phyloP scores from a whole-genome alignment of 1,140 invertebrate genomes.

The Papilio glaucus region DNA sequence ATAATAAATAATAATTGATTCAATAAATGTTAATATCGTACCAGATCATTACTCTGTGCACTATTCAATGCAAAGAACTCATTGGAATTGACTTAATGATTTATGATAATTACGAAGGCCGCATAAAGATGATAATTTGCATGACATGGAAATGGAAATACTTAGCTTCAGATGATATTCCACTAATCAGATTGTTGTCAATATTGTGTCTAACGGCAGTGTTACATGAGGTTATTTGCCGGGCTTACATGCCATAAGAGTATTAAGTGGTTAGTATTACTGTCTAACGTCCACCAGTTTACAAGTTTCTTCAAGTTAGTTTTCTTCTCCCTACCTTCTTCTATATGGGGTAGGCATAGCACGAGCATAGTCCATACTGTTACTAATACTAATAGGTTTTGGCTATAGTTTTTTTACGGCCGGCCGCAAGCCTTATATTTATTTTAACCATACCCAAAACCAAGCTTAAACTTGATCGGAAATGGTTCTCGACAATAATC shows the following conservation, averaged over 20 bases:
- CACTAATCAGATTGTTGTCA: not conserved
- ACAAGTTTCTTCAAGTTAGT: no score
- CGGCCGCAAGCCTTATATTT: no score
- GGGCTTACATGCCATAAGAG: not conserved
- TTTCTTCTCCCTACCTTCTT: no score
- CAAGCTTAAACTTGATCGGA: no score
- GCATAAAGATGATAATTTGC: not conserved
- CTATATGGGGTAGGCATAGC: no score
- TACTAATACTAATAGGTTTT: no score
- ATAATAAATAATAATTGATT: constrained; percentile 7
- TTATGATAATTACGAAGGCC: not conserved
- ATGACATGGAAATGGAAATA: constrained; percentile 11
- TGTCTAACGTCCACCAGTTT: no score
- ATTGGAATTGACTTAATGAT: constrained; percentile 1
- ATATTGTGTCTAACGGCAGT: not conserved
- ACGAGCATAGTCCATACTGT: no score
- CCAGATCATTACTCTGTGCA: not conserved
- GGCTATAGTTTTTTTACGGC: no score
- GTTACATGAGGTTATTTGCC: not conserved
- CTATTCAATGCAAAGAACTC: constrained; percentile 26
- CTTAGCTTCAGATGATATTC: not conserved
- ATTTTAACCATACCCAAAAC: no score
- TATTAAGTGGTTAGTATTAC: not conserved
- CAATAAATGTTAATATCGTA: not conserved
- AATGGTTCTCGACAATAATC: no score